Evolutionary conservation across 2,113 vertebrate genomes (phyloP).

Genomic region (Tor tambroides): DNA sequence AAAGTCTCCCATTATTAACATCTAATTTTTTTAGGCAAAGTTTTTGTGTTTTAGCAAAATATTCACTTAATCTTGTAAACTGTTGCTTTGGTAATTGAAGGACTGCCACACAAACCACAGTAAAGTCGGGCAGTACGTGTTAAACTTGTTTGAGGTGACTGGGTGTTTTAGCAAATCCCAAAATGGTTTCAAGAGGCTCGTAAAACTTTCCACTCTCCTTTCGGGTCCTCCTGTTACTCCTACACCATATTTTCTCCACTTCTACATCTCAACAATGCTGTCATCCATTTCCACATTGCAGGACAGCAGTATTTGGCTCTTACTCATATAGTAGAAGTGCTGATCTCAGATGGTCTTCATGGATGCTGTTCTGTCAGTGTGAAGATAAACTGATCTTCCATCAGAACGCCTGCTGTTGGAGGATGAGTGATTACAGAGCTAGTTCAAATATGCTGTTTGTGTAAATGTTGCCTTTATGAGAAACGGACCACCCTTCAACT

Average conservation of each 20-base stretch:
- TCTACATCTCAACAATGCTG: not conserved
- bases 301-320: not conserved
- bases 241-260: not conserved
- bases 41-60: not conserved
- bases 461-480: constrained; percentile 15
- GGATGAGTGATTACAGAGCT: not conserved
- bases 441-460: not conserved
- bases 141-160: not conserved
- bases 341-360: constrained; percentile 2
- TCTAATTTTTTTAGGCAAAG: too few relatives aligned
- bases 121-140: not conserved
- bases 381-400: not conserved
- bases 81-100: not conserved
- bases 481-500: not conserved
- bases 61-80: not conserved
- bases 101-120: not conserved
- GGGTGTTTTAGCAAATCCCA: not conserved
- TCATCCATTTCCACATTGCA: constrained; percentile 11
- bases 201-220: constrained; percentile 11
- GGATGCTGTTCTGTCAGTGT: not conserved
- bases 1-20: not conserved
- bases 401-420: not conserved
- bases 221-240: not conserved
- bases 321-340: not conserved
- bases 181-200: not conserved